phyloP scores from a whole-genome alignment of 2,888 invertebrate genomes.

The Teinopalpus imperialis region DNA sequence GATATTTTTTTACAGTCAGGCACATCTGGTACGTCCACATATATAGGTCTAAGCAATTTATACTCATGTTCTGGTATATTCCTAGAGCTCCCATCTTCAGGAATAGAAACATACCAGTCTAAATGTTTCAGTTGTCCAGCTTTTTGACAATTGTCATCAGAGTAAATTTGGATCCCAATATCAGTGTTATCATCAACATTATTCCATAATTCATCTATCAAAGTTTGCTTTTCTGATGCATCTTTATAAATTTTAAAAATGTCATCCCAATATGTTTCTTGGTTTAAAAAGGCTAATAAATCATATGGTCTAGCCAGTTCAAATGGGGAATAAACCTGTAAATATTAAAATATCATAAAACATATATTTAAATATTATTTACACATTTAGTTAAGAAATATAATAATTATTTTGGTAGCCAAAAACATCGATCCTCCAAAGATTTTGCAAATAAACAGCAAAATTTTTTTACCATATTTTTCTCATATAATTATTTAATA shows the following conservation, averaged over 20 bases:
- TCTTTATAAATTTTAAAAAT: constrained; percentile 84
- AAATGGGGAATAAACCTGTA: constrained; percentile 87
- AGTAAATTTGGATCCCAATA: constrained; percentile 81
- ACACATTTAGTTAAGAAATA: no score
- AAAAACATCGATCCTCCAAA: no score
- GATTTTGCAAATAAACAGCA: no score
- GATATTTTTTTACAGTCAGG: constrained; percentile 86
- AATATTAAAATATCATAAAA: no score
- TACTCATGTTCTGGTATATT: constrained; percentile 61
- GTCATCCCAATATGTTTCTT: constrained; percentile 85
- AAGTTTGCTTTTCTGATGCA: constrained; percentile 82
- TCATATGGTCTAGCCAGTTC: constrained; percentile 87
- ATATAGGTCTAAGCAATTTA: constrained; percentile 39
- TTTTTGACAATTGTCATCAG: constrained; percentile 84
- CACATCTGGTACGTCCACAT: constrained; percentile 53
- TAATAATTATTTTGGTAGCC: no score
- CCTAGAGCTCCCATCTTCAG: constrained; percentile 79
- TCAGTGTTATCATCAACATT: constrained; percentile 82
- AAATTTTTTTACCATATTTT: no score
- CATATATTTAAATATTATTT: no score
- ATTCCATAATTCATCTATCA: constrained; percentile 83
- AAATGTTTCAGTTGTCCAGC: constrained; percentile 85
- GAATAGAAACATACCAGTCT: constrained; percentile 85
- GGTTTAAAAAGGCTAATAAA: constrained; percentile 87
- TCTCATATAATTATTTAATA: no score